Evolutionary conservation across 2,888 invertebrate species (phyloP).

Genomic region (Podotricha telesiphe): DNA sequence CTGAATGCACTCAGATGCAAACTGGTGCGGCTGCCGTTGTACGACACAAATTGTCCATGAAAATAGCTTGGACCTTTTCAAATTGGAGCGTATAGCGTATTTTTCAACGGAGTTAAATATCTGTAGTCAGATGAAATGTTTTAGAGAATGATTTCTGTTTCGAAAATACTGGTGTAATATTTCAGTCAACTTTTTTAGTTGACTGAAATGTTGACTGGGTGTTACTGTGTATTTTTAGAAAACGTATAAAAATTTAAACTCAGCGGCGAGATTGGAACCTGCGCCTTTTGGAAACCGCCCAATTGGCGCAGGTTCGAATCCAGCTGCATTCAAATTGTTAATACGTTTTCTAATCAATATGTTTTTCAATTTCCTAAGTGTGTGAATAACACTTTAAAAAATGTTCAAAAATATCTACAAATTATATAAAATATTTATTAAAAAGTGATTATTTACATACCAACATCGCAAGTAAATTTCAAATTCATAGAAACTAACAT

Average conservation of each 20-base stretch:
- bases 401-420: too few species aligned
- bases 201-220: too few species aligned
- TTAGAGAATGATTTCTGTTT: conserved; percentile 11
- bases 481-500: background rate
- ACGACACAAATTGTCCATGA: conserved; percentile 44
- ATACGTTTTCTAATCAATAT: too few species aligned
- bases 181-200: background rate
- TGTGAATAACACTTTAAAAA: too few species aligned
- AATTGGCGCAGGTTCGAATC: too few species aligned
- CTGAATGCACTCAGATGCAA: conserved; percentile 35
- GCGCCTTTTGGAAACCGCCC: too few species aligned
- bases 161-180: background rate
- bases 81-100: conserved; percentile 30
- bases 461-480: background rate
- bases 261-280: too few species aligned
- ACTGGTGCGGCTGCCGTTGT: conserved; percentile 38
- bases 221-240: too few species aligned
- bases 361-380: too few species aligned
- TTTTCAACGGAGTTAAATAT: conserved; percentile 18
- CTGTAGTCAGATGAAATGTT: conserved; percentile 4
- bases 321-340: too few species aligned
- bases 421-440: too few species aligned
- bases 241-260: too few species aligned
- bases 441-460: background rate
- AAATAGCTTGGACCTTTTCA: conserved; percentile 43